Percentiles rank a stretch among this genome's conserved stretches.
Evolutionary conservation across 2,113 vertebrate genomes (phyloP).

Genomic region (Terrapene triunguis): DNA sequence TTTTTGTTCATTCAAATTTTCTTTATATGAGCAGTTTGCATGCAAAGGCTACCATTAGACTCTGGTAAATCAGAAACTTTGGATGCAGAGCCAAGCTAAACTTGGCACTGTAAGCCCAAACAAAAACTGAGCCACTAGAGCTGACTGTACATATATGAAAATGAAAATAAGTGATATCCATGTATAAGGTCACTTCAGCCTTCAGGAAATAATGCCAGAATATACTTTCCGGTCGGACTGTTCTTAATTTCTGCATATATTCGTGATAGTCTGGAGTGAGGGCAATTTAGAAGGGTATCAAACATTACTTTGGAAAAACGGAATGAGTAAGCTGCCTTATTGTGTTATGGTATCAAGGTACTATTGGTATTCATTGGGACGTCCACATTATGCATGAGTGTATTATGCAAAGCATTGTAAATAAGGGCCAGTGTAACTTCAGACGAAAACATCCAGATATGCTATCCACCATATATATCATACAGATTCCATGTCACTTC

Average conservation of each 20-base stretch:
- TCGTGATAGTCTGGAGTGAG: background rate
- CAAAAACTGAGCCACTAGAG: slow-evolving; percentile 23
- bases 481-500: rapidly evolving
- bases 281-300: background rate
- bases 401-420: background rate
- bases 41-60: slow-evolving; percentile 52
- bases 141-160: slow-evolving; percentile 57
- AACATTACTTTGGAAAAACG: slow-evolving; percentile 2
- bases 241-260: slow-evolving; percentile 22
- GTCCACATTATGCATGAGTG: background rate
- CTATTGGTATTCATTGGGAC: background rate
- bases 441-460: background rate
- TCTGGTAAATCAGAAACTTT: slow-evolving; percentile 57
- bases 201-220: background rate
- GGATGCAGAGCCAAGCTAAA: slow-evolving; percentile 54
- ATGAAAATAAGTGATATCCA: slow-evolving; percentile 51
- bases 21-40: slow-evolving; percentile 52
- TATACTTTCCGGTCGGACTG: slow-evolving; percentile 28
- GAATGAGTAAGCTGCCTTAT: background rate
- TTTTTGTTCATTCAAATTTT: slow-evolving; percentile 20
- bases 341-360: background rate
- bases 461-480: too few relatives aligned
- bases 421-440: background rate
- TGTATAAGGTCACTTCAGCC: slow-evolving; percentile 37
- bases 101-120: slow-evolving; percentile 51